Conservation (phyloP, 1,140 invertebrate genomes). For the Eufriesea mexicana region DNA sequence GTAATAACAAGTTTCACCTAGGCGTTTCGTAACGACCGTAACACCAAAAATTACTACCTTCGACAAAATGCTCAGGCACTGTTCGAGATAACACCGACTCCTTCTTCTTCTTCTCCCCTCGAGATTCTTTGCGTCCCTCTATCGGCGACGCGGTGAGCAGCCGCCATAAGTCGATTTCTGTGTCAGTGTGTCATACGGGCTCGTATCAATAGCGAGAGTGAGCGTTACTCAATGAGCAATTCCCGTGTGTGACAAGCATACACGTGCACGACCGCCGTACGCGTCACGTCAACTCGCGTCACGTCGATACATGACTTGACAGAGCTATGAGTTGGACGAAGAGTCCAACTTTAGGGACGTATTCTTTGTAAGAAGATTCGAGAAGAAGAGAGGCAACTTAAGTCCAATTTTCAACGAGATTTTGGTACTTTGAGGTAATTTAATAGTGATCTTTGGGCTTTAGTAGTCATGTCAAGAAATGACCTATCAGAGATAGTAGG, state of each 20-base stretch:
- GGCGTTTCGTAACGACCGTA: background rate
- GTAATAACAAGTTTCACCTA: background rate
- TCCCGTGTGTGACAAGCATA: conserved; percentile 55
- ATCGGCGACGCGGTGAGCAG: background rate
- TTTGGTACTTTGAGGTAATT: no score
- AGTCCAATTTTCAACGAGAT: no score
- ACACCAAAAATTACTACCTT: background rate
- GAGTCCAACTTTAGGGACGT: no score
- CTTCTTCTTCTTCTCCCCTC: background rate
- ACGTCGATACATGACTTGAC: background rate
- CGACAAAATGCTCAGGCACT: background rate
- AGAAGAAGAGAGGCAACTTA: no score
- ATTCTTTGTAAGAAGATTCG: no score
- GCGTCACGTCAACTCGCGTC: conserved; percentile 22
- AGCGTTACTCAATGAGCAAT: conserved; percentile 65
- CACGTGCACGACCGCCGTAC: background rate
- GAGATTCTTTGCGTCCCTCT: background rate
- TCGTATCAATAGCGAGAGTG: conserved; percentile 64
- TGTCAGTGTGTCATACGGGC: conserved; percentile 64
- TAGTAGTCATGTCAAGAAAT: no score
- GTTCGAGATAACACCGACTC: background rate
- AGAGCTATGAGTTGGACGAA: no score
- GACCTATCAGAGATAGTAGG: no score
- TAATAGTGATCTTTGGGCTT: no score
- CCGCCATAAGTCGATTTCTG: conserved; percentile 51